A percentile compares a stretch with the other conserved stretches of the same genome.
These are phyloP conservation scores for Sarcoramphus papa DNA, from an alignment of 2,797 vertebrate species.

Conservation along the genomic window DNA sequence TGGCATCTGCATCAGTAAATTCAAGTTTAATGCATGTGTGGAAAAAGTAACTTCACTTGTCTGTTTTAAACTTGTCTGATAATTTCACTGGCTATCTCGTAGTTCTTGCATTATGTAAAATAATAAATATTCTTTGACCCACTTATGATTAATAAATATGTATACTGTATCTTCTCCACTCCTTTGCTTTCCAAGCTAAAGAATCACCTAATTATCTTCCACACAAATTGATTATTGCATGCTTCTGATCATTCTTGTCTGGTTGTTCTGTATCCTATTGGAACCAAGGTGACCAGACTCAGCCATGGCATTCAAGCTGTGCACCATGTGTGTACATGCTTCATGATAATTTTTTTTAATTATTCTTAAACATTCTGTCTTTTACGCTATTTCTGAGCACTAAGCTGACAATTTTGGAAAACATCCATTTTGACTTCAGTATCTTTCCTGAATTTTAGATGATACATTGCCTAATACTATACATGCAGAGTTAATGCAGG, in stretches of 20 bases:
- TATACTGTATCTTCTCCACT: background rate
- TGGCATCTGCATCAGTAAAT: background rate
- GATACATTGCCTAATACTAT: background rate
- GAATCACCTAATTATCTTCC: background rate
- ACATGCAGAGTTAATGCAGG: background rate
- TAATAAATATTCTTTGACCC: background rate
- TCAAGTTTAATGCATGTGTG: background rate
- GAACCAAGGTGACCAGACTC: background rate
- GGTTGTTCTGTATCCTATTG: background rate
- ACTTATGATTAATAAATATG: background rate
- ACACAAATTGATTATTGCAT: background rate
- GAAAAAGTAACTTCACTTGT: background rate
- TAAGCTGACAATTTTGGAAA: background rate
- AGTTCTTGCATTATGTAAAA: background rate
- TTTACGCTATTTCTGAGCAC: background rate
- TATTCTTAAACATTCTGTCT: background rate
- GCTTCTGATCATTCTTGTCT: background rate
- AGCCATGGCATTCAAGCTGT: background rate
- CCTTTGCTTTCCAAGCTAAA: background rate
- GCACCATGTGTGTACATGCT: rapidly evolving
- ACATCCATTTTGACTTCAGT: background rate
- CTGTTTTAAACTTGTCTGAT: background rate
- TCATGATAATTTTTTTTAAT: background rate
- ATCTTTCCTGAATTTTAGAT: background rate
- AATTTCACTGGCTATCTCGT: background rate